Evolutionary conservation across 2,113 vertebrate species (phyloP).

Genomic region (Fukomys damarensis): DNA sequence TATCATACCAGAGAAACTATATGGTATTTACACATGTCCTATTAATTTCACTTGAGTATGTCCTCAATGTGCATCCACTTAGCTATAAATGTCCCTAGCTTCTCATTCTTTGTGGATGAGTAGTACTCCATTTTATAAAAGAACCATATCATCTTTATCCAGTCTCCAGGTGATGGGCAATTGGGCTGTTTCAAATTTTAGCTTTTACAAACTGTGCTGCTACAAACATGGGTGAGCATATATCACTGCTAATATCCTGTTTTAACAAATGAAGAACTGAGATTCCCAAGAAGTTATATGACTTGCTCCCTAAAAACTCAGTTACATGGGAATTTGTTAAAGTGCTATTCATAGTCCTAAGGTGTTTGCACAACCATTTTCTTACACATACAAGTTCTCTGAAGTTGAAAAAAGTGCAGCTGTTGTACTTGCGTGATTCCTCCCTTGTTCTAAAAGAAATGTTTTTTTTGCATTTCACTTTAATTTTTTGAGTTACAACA

Average conservation of each 20-base stretch:
- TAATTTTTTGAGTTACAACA: conserved; percentile 8
- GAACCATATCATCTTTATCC: too few relatives aligned
- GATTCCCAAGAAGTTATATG: background rate
- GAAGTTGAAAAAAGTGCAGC: background rate
- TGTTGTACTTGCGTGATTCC: background rate
- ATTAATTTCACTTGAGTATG: too few relatives aligned
- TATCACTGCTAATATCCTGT: background rate
- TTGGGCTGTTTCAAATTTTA: too few relatives aligned
- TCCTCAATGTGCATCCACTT: too few relatives aligned
- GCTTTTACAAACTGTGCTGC: too few relatives aligned
- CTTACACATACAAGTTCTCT: background rate
- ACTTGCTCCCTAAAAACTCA: background rate
- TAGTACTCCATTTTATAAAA: too few relatives aligned
- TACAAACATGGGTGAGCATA: too few relatives aligned
- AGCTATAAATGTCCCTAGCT: too few relatives aligned
- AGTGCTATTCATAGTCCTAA: background rate
- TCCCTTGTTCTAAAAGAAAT: background rate
- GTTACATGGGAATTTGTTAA: background rate
- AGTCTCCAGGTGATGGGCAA: too few relatives aligned
- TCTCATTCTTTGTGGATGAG: too few relatives aligned
- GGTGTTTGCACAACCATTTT: background rate
- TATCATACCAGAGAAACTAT: too few relatives aligned
- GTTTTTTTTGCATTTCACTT: background rate
- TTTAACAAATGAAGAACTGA: conserved; percentile 4
- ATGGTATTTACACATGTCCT: too few relatives aligned